A percentile compares a stretch with the other conserved stretches of the same genome.
Evolutionary conservation across 2,797 vertebrate genomes (phyloP).

Genomic region (Corythornis leucogaster): DNA sequence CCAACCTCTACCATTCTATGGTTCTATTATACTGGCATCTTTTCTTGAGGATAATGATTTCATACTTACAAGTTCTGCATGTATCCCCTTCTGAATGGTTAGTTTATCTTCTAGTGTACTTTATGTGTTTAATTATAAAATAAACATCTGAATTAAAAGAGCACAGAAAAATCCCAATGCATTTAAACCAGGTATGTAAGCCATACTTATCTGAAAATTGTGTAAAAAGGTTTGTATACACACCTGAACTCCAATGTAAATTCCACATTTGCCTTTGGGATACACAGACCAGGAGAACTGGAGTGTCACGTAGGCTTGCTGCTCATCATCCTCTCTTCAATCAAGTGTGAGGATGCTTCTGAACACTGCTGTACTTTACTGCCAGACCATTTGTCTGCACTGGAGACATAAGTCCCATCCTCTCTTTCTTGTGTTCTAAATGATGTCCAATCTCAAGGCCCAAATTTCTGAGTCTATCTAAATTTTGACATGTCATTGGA

Average conservation of each 20-base stretch:
- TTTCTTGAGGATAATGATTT: neutral
- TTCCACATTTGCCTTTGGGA: neutral
- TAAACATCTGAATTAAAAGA: neutral
- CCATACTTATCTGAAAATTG: neutral
- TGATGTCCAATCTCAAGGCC: neutral
- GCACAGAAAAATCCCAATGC: neutral
- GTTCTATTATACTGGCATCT: neutral
- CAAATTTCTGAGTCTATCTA: neutral
- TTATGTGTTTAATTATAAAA: neutral
- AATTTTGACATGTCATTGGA: neutral
- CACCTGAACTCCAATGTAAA: neutral
- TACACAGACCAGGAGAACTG: neutral
- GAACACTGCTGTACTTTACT: neutral
- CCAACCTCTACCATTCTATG: too few species aligned
- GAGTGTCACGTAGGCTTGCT: neutral
- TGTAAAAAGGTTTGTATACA: fast-evolving
- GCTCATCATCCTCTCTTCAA: neutral
- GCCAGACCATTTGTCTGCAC: neutral
- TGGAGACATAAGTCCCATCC: neutral
- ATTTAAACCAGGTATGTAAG: neutral
- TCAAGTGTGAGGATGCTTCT: neutral
- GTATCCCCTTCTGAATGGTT: neutral
- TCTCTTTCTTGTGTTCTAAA: neutral
- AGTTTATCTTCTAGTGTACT: neutral
- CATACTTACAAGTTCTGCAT: neutral